These are phyloP conservation scores for Pseudococcus jackbeardsleyi DNA, from an alignment of 2,888 invertebrate genomes.

Conservation along the genomic window DNA sequence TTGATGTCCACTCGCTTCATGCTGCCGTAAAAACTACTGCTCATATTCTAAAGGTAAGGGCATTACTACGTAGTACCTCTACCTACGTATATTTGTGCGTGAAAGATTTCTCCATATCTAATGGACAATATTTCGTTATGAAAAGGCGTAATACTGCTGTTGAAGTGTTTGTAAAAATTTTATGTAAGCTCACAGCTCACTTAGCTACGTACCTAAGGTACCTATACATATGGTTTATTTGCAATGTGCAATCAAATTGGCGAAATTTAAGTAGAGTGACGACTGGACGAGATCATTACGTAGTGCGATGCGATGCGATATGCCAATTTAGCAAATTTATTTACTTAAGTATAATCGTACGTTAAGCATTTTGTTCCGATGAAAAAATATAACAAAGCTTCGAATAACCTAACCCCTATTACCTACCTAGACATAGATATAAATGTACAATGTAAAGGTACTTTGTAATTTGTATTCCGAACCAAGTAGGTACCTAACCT, in stretches of 20 bases:
- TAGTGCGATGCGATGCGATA: slow-evolving; percentile 6
- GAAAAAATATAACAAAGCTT: background rate
- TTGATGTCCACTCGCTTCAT: background rate
- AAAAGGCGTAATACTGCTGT: background rate
- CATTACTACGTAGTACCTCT: no score
- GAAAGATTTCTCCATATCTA: background rate
- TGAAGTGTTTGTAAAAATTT: background rate
- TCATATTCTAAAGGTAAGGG: background rate
- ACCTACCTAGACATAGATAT: background rate
- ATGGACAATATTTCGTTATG: background rate
- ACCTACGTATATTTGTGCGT: background rate
- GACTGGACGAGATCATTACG: background rate
- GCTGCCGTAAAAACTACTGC: background rate
- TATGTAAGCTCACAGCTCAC: background rate
- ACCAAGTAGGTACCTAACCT: no score
- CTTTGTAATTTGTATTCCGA: no score
- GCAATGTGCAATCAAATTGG: background rate
- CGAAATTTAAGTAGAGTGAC: no score
- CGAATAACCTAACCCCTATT: background rate
- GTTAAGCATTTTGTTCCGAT: background rate
- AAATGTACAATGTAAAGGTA: no score
- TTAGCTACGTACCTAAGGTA: background rate
- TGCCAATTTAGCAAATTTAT: background rate
- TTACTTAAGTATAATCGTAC: background rate
- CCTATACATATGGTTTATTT: background rate